Base-by-base conservation (phyloP, 1,140 invertebrate species). In the Coptotermes formosanus region DNA sequence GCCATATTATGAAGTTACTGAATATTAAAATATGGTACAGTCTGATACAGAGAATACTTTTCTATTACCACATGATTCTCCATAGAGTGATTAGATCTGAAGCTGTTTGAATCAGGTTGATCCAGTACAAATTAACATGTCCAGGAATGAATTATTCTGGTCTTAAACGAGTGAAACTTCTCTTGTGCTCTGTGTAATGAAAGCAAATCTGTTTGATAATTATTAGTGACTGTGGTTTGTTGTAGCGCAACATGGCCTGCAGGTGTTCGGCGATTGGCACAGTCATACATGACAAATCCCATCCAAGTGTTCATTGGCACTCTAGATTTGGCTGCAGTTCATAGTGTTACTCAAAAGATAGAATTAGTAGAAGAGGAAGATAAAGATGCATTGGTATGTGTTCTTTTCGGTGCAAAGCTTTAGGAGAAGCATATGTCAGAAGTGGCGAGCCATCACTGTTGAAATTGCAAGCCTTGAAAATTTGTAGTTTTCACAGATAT, bases 251-350 rank as follows among this genome's bases (percentile, higher is more conserved):
- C 97, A 0, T 98, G 97, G 97, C 97, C 97, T 7, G 89, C 92
- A 52, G 96, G 94, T 82, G 97, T 99, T 8, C 93, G 96, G 64
- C 92, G 95, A 44, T 90, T 99, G 69, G 97, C 97, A 0, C 92
- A 95, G 87, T 94, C 93, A 0, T 98, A 98, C 89, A 97, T 97
- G 95, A 94, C 93, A 82, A 93, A 98, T 91, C 97, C 98, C 0
- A 93, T 98, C 44, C 96, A 97, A 92, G 95, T 99, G 6, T 96
- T 95, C 91, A 95, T 99, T 44, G 97, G 97, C 25, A 95, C 95
- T 1, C 91, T 98, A 14, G 97, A 99, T 91, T 92, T 97, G 87
- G 94, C 96, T 64, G 96, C 97, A 55, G 95, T 95, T 0, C 96
- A 98, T 88, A 94, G 94, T 19, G 97, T 98, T 0, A 94, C 91